Percentiles rank a stretch among this genome's conserved stretches.
phyloP scores from a whole-genome alignment of 2,113 vertebrate species.

The Pholis gunnellus region DNA sequence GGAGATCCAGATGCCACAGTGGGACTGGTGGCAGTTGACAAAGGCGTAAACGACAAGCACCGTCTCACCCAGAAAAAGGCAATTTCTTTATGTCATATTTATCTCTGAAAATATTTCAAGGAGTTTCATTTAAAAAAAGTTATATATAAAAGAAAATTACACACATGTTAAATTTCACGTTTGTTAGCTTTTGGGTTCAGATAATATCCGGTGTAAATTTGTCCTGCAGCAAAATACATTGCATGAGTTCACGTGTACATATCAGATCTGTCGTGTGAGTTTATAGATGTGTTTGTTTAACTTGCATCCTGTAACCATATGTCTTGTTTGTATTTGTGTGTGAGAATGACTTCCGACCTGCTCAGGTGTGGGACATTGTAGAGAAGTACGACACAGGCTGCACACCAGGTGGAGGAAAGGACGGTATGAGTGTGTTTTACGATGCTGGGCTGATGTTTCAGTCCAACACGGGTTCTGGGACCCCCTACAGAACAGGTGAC shows the following conservation, averaged over 20 bases:
- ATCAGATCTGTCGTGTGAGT: neutral
- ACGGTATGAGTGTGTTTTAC: constrained; percentile 80
- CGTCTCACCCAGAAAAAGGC: constrained; percentile 86
- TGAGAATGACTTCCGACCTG: neutral
- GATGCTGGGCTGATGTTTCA: constrained; percentile 84
- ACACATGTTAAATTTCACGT: neutral
- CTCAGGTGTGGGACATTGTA: constrained; percentile 85
- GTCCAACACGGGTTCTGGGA: constrained; percentile 64
- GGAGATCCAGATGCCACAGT: constrained; percentile 81
- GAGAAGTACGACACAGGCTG: constrained; percentile 85
- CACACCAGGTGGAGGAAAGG: constrained; percentile 83
- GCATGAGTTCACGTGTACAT: neutral
- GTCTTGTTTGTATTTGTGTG: neutral
- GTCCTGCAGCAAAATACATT: neutral
- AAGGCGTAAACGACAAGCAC: constrained; percentile 81
- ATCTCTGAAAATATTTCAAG: constrained; percentile 1
- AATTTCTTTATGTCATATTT: neutral
- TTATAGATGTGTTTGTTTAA: neutral
- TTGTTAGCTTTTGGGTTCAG: neutral
- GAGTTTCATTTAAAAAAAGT: neutral
- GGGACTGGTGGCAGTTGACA: constrained; percentile 84
- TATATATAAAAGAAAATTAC: neutral
- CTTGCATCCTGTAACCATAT: neutral
- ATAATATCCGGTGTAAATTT: neutral
- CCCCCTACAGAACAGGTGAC: constrained; percentile 79